Base-by-base conservation (phyloP, 2,797 vertebrate species). In the Botia almorhae region DNA sequence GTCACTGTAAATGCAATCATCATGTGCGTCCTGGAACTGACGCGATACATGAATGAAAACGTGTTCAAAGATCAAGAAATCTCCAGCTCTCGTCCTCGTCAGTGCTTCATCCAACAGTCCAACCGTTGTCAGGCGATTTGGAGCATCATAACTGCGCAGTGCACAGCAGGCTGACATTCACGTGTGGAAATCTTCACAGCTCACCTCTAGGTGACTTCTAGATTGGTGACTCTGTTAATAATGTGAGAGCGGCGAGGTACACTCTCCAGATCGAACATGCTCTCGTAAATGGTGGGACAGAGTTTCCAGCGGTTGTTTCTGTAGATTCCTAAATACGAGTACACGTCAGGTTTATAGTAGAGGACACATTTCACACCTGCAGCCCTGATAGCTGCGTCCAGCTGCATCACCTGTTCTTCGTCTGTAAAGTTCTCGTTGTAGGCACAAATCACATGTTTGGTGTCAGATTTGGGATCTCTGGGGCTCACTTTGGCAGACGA, bases 231-330 rank as follows among this genome's bases (percentile, higher is more conserved):
- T 83, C 94, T 96, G 88, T 96, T 95, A 82, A 90, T 21, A 19
- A 98, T 91, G 74, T 94, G 95, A 0, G 96, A 98, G 29, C 96
- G 94, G 0, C 96, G 91, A 0, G 96, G 93, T 0, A 93, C 92
- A 13, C 96, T 94, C 87, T 96, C 96, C 71, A 98, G 89, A 86
- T 97, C 95, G 46, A 95, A 97, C 72, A 93, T 94, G 89, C 96
- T 98, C 89, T 97, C 96, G 2, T 96, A 98, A 70, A 98, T 96
- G 17, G 96, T 97, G 6, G 96, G 96, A 75, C 95, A 96, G 43
- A 97, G 92, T 80, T 95, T 96, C 96, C 96, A 97, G 82, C 94
- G 93, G 87, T 98, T 97, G 81, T 94, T 95, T 0, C 96, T 89
- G 87, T 98, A 97, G 85, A 98, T 96, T 19, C 96, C 96, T 86